These are phyloP conservation scores for Heliothis peltigera DNA, from an alignment of 2,888 invertebrate species.

Conservation along the genomic window DNA sequence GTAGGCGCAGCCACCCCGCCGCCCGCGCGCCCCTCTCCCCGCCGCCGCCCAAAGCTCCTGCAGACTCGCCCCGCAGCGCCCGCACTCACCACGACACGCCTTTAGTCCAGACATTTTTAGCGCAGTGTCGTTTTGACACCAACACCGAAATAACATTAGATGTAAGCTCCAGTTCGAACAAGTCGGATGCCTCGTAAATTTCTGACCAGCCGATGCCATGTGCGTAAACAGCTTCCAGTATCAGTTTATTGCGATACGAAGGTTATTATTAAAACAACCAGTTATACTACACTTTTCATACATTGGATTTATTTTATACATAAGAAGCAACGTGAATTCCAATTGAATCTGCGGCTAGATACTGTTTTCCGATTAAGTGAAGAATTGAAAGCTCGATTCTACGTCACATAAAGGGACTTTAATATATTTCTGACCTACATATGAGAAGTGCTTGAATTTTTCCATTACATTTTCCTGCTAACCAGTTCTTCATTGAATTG, in stretches of 20 bases:
- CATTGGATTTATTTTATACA: constrained; percentile 21
- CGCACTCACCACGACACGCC: constrained; percentile 60
- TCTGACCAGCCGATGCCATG: constrained; percentile 63
- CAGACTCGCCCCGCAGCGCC: constrained; percentile 53
- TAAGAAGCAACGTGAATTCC: constrained; percentile 25
- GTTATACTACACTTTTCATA: neutral
- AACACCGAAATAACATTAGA: constrained; percentile 88
- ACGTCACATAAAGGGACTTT: constrained; percentile 33
- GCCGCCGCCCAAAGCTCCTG: constrained; percentile 47
- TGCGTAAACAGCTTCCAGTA: constrained; percentile 57
- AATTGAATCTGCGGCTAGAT: constrained; percentile 28
- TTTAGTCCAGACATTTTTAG: constrained; percentile 85
- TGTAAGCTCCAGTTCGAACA: constrained; percentile 78
- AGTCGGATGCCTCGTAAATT: constrained; percentile 77
- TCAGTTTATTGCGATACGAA: constrained; percentile 11
- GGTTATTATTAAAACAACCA: constrained; percentile 20
- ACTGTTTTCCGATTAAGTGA: constrained; percentile 40
- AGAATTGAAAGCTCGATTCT: constrained; percentile 34
- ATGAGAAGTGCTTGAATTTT: constrained; percentile 3
- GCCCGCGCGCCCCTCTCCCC: constrained; percentile 61
- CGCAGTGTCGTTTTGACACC: constrained; percentile 89
- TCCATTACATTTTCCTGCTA: constrained; percentile 13
- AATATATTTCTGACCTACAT: constrained; percentile 50
- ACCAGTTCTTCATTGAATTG: constrained; percentile 11
- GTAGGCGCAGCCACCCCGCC: constrained; percentile 78